Base-by-base conservation (phyloP, 2,113 vertebrate genomes). In the Bubo bubo region DNA sequence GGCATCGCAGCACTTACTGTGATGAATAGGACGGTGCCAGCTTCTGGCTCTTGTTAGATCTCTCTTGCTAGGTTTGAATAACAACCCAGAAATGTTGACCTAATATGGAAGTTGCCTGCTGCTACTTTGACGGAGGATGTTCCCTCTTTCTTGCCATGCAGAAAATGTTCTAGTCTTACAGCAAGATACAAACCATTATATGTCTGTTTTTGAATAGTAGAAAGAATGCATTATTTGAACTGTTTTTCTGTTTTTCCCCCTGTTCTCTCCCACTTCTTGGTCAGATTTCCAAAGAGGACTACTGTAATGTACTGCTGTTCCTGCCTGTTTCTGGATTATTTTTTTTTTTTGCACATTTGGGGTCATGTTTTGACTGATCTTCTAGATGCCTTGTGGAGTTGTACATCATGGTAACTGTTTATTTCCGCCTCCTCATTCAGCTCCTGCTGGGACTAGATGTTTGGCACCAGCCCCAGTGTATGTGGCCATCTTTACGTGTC, bases 31-130 rank as follows among this genome's bases (percentile, higher is more conserved):
- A 18, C 53, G 52, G 79, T 84, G 79, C 84, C 93, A 95, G 86
- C 90, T 88, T 93, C 84, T 97, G 96, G 84, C 94, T 94, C 81
- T 71, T 79, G 77, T 92, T 75, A 45, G 52, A 71, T 82, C 72
- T 77, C 75, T 81, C 90, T 86, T 71, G 86, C 47, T 94, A 58
- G 50, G 14, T 83, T 86, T 97, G 70, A 95, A 94, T 95, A 97
- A 91, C 93, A 96, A 79, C 81, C 79, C 92, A 93, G 90, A 85
- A 80, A 66, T 90, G 45, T 63, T 96, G 91, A 47, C 97, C 95
- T 93, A 97, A 96, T 98, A 97, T 97, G 97, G 97, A 93, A 94
- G 55, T 43, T 86, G 87, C 86, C 86, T 93, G 90, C 95, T 95
- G 84, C 64, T 94, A 2, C 73, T 93, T 92, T 88, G 66, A 86